Evolutionary conservation across 2,888 invertebrate genomes (phyloP).

Genomic region (Osmoderma eremita): DNA sequence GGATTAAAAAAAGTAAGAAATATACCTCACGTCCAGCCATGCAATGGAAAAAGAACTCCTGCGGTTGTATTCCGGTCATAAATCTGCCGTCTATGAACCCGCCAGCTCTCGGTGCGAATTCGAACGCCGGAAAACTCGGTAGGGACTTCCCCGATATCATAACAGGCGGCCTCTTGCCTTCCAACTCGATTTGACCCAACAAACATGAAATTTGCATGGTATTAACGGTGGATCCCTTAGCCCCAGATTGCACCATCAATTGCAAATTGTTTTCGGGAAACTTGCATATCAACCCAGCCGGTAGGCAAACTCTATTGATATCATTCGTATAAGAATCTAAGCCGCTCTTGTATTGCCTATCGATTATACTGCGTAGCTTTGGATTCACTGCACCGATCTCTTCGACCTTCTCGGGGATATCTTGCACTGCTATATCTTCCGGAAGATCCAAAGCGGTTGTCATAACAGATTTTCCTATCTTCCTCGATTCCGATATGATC

Average conservation of each 20-base stretch:
- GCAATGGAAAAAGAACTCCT: constrained; percentile 99
- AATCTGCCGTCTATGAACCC: constrained; percentile 97
- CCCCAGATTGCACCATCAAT: constrained; percentile 97
- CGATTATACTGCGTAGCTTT: constrained; percentile 82
- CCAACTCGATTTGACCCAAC: constrained; percentile 97
- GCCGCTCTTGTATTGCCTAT: constrained; percentile 83
- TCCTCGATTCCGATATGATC: constrained; percentile 73
- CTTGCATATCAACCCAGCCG: constrained; percentile 82
- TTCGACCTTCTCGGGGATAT: constrained; percentile 75
- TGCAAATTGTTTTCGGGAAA: constrained; percentile 98
- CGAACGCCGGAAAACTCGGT: constrained; percentile 91
- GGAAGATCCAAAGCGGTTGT: constrained; percentile 77
- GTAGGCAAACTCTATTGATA: constrained; percentile 88
- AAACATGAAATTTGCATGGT: constrained; percentile 98
- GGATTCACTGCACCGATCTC: constrained; percentile 76
- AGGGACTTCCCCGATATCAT: constrained; percentile 93
- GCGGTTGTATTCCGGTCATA: constrained; percentile 97
- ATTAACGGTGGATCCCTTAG: constrained; percentile 98
- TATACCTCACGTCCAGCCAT: constrained; percentile 98
- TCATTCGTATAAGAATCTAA: constrained; percentile 88
- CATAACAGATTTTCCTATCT: constrained; percentile 57
- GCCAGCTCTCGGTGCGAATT: constrained; percentile 89
- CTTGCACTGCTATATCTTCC: constrained; percentile 67
- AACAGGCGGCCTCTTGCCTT: constrained; percentile 94
- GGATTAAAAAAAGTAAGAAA: constrained; percentile 6